Base-by-base conservation (phyloP, 1,140 invertebrate species). In the Megalonaias nervosa region DNA sequence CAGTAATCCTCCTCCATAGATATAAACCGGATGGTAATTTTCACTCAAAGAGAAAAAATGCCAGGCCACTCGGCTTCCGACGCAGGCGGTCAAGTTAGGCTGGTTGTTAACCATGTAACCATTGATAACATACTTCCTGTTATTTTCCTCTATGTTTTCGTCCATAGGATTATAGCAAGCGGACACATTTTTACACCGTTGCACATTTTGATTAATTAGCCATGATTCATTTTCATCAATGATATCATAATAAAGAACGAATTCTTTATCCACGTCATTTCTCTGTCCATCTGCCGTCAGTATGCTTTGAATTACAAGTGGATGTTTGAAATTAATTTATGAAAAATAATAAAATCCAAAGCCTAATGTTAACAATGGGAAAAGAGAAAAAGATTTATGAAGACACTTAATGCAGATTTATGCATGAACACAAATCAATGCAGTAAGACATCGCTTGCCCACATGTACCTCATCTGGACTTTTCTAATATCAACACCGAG, bases 211-310 rank as follows among this genome's bases (percentile, higher is more conserved):
- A 12, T 83, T 74, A 16, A 88, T n/a, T 65, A 88, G 84, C 82
- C 82, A 86, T 6, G 84, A 83, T 38, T 80, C 81, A 13, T 81
- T 73, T 59, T 86, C 83, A 69, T 87, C 85, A 23, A 84, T 74
- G 14, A 77, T 74, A n/a, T 82, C 80, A 71, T 87, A 89, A 56
- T 85, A 78, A 0, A 88, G 75, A 6, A 81, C 80, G 38, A 84
- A 83, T 69, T 84, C 84, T 48, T 81, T 81, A 23, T 84, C 78
- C 57, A 86, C 78, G 65, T 80, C 79, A 26, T 55, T 61, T 55
- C 79, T 69, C 19, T 48, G 3, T 21, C 80, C 59, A 6, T 38
- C 48, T n/a, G 55, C 14, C 16, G 55, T 68, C 21, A 78, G 21
- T 17, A 57, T 31, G 5, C 31, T 5, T 31, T 31, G 31, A 31